Percentiles rank a stretch among this genome's conserved stretches.
Conservation (phyloP, 2,113 vertebrate genomes). For the Crotophaga sulcirostris region DNA sequence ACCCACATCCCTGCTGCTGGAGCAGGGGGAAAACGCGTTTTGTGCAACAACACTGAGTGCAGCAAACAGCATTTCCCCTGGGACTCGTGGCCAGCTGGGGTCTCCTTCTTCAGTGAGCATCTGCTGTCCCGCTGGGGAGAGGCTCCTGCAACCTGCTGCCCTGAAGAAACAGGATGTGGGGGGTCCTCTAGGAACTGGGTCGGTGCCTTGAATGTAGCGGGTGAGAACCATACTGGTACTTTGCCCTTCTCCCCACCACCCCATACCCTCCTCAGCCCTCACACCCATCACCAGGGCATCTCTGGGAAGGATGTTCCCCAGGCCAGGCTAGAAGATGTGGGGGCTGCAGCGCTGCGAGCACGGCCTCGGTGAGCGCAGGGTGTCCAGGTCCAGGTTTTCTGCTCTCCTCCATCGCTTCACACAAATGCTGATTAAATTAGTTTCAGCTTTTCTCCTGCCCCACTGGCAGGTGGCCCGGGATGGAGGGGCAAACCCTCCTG, state of each 20-base stretch:
- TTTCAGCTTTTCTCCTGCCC: not conserved
- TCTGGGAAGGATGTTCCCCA: not conserved
- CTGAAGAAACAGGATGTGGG: not conserved
- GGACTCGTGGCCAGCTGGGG: not conserved
- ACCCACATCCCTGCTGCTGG: not conserved
- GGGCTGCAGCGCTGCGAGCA: not conserved
- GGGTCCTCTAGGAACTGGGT: not conserved
- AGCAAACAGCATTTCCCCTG: constrained; percentile 1
- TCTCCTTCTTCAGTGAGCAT: constrained; percentile 10
- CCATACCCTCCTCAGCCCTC: not conserved
- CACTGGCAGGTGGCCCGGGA: not conserved
- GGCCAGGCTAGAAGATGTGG: not conserved
- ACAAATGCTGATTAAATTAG: not conserved
- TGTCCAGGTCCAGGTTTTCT: constrained; percentile 20
- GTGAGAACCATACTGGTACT: not conserved
- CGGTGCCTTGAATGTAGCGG: not conserved
- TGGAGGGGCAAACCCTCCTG: not conserved
- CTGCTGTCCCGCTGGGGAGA: not conserved
- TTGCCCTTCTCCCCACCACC: not conserved
- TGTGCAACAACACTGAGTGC: not conserved
- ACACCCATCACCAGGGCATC: not conserved
- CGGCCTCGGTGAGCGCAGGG: rapidly evolving
- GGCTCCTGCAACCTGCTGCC: constrained; percentile 17
- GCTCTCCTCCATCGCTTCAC: not conserved
- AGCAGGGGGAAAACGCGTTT: not conserved